phyloP scores from a whole-genome alignment of 2,797 vertebrate genomes.

The Enoplosus armatus region DNA sequence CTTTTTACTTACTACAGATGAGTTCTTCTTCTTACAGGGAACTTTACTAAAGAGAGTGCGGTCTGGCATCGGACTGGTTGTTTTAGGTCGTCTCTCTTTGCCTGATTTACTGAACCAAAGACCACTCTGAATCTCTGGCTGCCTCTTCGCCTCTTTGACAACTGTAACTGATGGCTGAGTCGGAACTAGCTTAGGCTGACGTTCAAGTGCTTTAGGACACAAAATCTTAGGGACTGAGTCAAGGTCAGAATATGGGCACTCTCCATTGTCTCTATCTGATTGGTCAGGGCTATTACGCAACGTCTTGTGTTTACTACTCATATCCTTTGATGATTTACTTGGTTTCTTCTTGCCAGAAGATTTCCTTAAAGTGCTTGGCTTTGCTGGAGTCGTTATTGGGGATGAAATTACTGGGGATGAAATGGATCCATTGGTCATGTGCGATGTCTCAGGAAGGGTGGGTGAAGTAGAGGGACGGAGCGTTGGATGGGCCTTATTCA shows the following conservation, averaged over 20 bases:
- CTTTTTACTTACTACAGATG: slow-evolving; percentile 70
- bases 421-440: slow-evolving; percentile 72
- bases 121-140: slow-evolving; percentile 79
- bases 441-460: slow-evolving; percentile 49
- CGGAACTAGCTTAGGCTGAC: slow-evolving; percentile 59
- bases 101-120: slow-evolving; percentile 87
- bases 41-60: slow-evolving; percentile 81
- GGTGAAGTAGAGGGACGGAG: slow-evolving; percentile 47
- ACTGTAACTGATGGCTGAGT: slow-evolving; percentile 53
- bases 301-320: slow-evolving; percentile 63
- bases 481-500: slow-evolving; percentile 51
- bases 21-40: slow-evolving; percentile 80
- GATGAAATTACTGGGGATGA: slow-evolving; percentile 41
- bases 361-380: slow-evolving; percentile 78
- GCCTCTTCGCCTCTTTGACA: slow-evolving; percentile 81
- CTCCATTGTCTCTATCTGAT: slow-evolving; percentile 59
- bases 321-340: slow-evolving; percentile 64
- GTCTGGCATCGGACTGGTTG: slow-evolving; percentile 77
- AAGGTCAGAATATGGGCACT: slow-evolving; percentile 85
- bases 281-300: slow-evolving; percentile 41
- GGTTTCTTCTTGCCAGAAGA: slow-evolving; percentile 78
- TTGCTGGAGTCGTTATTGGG: slow-evolving; percentile 54
- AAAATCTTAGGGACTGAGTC: slow-evolving; percentile 87
- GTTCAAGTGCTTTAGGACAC: slow-evolving; percentile 85
- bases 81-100: slow-evolving; percentile 83